Base-by-base conservation (phyloP, 2,888 invertebrate species). In the Cryptops parisi region DNA sequence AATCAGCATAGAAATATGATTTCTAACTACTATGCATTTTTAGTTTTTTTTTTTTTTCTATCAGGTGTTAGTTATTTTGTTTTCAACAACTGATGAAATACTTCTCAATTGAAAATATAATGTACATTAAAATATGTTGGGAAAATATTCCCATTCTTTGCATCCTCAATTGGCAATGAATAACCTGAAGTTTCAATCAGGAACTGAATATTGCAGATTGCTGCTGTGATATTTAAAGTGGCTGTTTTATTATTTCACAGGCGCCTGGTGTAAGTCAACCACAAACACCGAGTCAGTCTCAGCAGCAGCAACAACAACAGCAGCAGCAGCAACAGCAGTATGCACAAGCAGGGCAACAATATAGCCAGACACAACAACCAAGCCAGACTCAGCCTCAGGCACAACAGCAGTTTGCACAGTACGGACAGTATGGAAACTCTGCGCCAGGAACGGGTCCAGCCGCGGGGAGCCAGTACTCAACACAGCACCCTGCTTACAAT, bases 391-490 rank as follows among this genome's bases (percentile, higher is more conserved):
- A 55, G 17, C 50, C 53, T 15, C 56, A 54, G 52, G 45, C 47
- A 3, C 56, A 56, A 46, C 52, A 52, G 27, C 57, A 47, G 47
- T 55, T 48, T 40, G 19, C 54, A 17, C 57, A 57, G 53, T 57
- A 57, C 43, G 55, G 57, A 26, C 57, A 57, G 40, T 57, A 57
- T 43, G 43, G 51, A 22, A 40, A 24, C 26, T 38, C 23, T 38
- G 44, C 51, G 3, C 51, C 51, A 1, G 51, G 51, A 17, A 22
- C 25, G 4, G 43, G 24, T 5, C 51, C 51, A 17, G 23, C 51
- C 1, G 51, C 25, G 1, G 26, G 23, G 19, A 17, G 25, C n/a
- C 51, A 51, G 43, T 51, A 51, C 43, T 43, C 51, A 9, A 26
- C 25, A n/a, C 51, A 51, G 23, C 51, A 51, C 27, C 51, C 51